Percentiles rank a stretch among this genome's conserved stretches.
phyloP scores from a whole-genome alignment of 2,797 vertebrate genomes.

The Gorsachius magnificus region DNA sequence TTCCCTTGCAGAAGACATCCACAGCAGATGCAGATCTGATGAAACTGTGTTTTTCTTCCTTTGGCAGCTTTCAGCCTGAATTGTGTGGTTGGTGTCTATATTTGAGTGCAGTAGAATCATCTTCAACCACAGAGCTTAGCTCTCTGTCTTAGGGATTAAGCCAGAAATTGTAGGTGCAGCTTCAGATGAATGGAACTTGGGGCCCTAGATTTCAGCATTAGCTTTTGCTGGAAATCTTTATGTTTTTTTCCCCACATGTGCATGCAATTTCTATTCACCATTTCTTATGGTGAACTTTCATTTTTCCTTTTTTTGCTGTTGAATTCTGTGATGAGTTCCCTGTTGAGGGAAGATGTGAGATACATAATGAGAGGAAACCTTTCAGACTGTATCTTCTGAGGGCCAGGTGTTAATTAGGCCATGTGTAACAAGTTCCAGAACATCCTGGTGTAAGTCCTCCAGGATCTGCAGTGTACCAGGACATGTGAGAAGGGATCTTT shows the following conservation, averaged over 20 bases:
- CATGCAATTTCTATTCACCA: neutral
- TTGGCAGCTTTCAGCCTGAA: neutral
- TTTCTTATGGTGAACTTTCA: neutral
- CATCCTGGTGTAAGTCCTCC: fast-evolving
- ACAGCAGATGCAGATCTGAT: neutral
- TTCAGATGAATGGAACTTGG: neutral
- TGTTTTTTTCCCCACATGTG: neutral
- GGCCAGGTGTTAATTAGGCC: too few species aligned
- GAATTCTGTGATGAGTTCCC: neutral
- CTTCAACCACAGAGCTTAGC: neutral
- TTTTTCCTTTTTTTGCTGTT: neutral
- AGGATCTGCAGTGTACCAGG: neutral
- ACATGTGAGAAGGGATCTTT: neutral
- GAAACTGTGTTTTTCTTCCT: neutral
- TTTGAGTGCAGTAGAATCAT: neutral
- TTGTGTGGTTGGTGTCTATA: neutral
- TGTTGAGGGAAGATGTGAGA: neutral
- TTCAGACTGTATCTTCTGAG: neutral
- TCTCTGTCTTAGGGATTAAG: neutral
- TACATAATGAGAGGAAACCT: neutral
- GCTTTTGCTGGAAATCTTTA: neutral
- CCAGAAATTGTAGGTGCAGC: neutral
- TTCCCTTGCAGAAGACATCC: neutral
- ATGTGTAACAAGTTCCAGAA: neutral
- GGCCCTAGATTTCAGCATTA: neutral